Percentiles rank a stretch among this genome's conserved stretches.
These are phyloP conservation scores for Poeciliopsis turneri DNA, from an alignment of 2,797 vertebrate genomes.

Conservation along the genomic window DNA sequence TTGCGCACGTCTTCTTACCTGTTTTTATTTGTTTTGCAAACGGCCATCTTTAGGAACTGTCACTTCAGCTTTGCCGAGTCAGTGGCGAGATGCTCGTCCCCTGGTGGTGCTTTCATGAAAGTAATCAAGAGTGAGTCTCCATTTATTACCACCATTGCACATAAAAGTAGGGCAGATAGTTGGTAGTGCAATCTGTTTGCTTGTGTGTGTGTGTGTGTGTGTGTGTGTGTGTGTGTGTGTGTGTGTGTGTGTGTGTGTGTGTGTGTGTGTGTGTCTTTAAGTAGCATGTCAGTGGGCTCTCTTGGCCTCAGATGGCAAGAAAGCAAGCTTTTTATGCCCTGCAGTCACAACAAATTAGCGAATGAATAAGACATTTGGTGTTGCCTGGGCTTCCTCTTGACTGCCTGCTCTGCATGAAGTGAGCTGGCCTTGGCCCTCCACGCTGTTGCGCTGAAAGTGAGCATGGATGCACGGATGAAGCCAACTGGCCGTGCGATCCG, in stretches of 20 bases:
- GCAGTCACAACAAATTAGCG: conserved; percentile 83
- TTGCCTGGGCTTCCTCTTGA: conserved; percentile 83
- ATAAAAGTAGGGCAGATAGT: conserved; percentile 79
- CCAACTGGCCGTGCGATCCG: conserved; percentile 62
- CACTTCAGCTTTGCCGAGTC: conserved; percentile 54
- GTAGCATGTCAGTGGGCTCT: conserved; percentile 69
- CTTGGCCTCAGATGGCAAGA: conserved; percentile 84
- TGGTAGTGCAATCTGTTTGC: conserved; percentile 49
- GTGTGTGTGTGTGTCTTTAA: conserved; percentile 43
- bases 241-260: background rate
- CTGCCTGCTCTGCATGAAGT: conserved; percentile 79
- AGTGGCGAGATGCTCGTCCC: conserved; percentile 67
- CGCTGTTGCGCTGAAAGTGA: conserved; percentile 57
- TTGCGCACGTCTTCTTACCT: conserved; percentile 20
- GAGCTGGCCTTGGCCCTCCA: conserved; percentile 68
- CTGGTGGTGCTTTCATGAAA: conserved; percentile 71
- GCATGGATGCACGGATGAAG: conserved; percentile 49
- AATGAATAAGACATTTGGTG: conserved; percentile 87
- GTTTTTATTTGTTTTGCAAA: conserved; percentile 33
- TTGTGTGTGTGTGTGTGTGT: background rate
- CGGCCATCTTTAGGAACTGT: conserved; percentile 32
- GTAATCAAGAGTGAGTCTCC: conserved; percentile 75
- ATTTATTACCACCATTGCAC: conserved; percentile 78
- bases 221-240: conserved; percentile 24
- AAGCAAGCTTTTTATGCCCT: conserved; percentile 83